A percentile compares a stretch with the other conserved stretches of the same genome.
Conservation (phyloP, 2,113 vertebrate genomes). For the Campylorhamphus procurvoides region DNA sequence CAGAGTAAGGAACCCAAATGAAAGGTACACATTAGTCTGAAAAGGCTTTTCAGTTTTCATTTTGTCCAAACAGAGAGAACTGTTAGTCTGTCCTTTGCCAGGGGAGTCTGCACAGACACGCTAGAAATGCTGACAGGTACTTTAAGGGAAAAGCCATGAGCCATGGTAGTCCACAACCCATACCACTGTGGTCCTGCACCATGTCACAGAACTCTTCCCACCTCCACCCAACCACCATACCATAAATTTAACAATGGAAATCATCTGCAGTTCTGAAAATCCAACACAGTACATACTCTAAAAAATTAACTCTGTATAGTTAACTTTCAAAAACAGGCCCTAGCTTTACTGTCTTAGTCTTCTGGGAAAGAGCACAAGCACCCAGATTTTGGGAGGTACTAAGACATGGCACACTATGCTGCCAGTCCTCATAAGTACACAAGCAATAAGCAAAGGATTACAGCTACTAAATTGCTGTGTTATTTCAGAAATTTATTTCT, state of each 20-base stretch:
- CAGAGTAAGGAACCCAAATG: not conserved
- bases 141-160: not conserved
- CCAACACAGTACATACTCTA: not conserved
- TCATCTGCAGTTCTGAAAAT: not conserved
- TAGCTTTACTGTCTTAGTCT: not conserved
- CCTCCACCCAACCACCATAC: not conserved
- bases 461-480: not conserved
- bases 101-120: not conserved
- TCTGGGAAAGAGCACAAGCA: not conserved
- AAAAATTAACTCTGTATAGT: not conserved
- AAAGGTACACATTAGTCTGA: not conserved
- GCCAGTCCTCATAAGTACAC: not conserved
- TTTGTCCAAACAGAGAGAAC: not conserved
- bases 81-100: not conserved
- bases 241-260: not conserved
- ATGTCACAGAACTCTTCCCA: not conserved
- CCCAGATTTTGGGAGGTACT: not conserved
- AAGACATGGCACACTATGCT: accelerated
- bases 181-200: accelerated
- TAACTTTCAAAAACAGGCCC: not conserved
- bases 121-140: not conserved
- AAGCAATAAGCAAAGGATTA: not conserved
- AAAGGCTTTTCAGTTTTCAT: not conserved
- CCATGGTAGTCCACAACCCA: accelerated
- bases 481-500: not conserved